Conservation (phyloP, 30 jellyfish, hydroid and myxozoan genomes). For the Cassiopea andromeda region DNA sequence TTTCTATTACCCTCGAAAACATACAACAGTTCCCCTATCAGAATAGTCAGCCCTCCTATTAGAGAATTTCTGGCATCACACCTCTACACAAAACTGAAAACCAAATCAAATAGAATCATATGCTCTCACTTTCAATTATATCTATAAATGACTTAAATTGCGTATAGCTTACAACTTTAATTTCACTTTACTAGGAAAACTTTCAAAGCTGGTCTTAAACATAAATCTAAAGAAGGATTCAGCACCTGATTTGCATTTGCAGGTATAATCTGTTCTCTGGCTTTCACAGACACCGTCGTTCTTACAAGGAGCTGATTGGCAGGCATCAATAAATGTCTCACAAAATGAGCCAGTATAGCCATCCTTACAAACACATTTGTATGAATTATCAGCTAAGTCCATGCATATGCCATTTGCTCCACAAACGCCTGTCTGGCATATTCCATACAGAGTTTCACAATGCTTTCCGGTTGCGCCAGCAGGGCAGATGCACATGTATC, state of each 20-base stretch:
- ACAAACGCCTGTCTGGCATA: conserved; percentile 76
- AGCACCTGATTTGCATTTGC: conserved; percentile 83
- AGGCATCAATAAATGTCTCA: conserved; percentile 79
- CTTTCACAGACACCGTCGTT: conserved; percentile 79
- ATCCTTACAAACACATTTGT: conserved; percentile 87
- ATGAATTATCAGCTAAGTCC: conserved; percentile 77
- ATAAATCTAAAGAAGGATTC: background rate
- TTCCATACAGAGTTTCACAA: conserved; percentile 73
- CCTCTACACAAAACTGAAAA: too few relatives aligned
- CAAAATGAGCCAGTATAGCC: conserved; percentile 89
- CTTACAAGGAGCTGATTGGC: conserved; percentile 85
- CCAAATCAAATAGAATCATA: too few relatives aligned
- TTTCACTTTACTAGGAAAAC: too few relatives aligned
- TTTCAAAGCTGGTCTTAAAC: too few relatives aligned
- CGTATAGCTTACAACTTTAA: too few relatives aligned
- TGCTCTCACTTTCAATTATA: too few relatives aligned
- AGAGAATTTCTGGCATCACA: too few relatives aligned
- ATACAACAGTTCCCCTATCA: too few relatives aligned
- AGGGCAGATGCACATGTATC: conserved; percentile 84
- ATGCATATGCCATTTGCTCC: conserved; percentile 77
- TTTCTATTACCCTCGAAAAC: too few relatives aligned
- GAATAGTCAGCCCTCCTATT: too few relatives aligned
- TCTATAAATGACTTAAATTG: too few relatives aligned
- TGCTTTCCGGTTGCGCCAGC: conserved; percentile 87
- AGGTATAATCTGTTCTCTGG: conserved; percentile 49